Base-by-base conservation (phyloP, 2,113 vertebrate genomes). In the Hippocampus barbouri region DNA sequence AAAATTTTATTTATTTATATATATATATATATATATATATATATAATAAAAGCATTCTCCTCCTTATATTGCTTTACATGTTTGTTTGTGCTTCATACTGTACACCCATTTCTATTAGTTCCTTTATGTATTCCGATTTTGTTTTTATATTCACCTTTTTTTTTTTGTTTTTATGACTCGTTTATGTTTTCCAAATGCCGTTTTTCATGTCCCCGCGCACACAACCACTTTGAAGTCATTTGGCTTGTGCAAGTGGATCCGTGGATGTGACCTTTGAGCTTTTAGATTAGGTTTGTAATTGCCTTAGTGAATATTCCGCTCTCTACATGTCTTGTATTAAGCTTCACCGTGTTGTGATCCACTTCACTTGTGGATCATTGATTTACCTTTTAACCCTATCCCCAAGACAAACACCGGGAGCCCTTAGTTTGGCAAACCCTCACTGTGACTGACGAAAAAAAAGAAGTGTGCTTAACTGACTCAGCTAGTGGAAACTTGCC, bases 391-490 rank as follows among this genome's bases (percentile, higher is more conserved):
- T 65, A 43, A 38, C 8, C 6, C 20, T 43, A 21, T 6, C 40
- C 12, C 34, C 62, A 23, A n/a, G 10, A 38, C 34, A 47, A 8
- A 43, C 43, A 23, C 53, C n/a, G 23, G 23, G 23, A 8, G 56
- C 25, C 1, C 23, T 38, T 40, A 30, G 41, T 34, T 38, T 70
- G 30, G 30, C 16, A 34, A 61, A 15, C 4, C 38, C 6, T 66
- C 20, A 43, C 30, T 61, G 18, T 21, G 34, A 41, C 34, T 5
- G 15, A 56, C 23, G n/a, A 2, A 12, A 62, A 65, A 69, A 41
- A 30, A 67, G 69, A 80, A 85, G 77, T 69, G 73, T n/a, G 60
- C 80, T 38, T 70, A 10, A 38, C 51, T 84, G 75, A 76, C 70
- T 79, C 76, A 83, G 72, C 75, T 54, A 15, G 2, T 7, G 57